Base-by-base conservation (phyloP, 2,113 vertebrate species). In the Melanerpes aurifrons region DNA sequence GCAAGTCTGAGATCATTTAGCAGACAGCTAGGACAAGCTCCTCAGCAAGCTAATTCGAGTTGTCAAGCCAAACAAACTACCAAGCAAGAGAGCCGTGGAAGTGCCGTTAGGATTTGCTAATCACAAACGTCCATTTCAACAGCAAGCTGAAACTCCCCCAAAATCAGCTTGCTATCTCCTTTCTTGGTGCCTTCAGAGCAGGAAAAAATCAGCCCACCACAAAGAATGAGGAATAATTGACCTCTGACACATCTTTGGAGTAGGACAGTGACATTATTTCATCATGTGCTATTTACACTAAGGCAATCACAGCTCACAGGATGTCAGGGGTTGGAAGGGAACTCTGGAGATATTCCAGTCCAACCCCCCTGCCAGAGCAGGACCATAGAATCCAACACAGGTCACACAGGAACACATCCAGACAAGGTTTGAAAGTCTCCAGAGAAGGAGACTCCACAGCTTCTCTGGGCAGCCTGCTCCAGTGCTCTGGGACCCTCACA, bases 1-100 rank as follows among this genome's bases (percentile, higher is more conserved):
- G 15, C 31, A 86, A 64, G 43, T 64, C 78, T 59, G 48, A 92
- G 75, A 87, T 91, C 64, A 87, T 76, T 89, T 84, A 80, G 68
- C 71, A 92, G 68, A 53, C 72, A 89, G 69, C 28, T 71, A 86
- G 1, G 8, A 85, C 76, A 57, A 95, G 86, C 58, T 80, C 61
- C 24, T 68, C 73, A 48, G 69, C 72, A 91, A 94, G 87, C 91
- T 74, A 91, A 82, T 67, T 63, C 1, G 12, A 54, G 67, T 87
- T 87, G 73, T 93, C 75, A 92, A 90, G 82, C 72, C 86, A 93
- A 95, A 91, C 63, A 75, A 80, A 50, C 53, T 86, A 71, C 72
- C 82, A 77, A 89, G 93, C 82, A 82, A 90, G 87, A 91, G 73
- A 89, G 61, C 57, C 66, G 35, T 37, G 69, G 90, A 70, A 57